Percentiles rank a stretch among this genome's conserved stretches.
phyloP scores from a whole-genome alignment of 2,797 vertebrate species.

The Sebastes glaucus region DNA sequence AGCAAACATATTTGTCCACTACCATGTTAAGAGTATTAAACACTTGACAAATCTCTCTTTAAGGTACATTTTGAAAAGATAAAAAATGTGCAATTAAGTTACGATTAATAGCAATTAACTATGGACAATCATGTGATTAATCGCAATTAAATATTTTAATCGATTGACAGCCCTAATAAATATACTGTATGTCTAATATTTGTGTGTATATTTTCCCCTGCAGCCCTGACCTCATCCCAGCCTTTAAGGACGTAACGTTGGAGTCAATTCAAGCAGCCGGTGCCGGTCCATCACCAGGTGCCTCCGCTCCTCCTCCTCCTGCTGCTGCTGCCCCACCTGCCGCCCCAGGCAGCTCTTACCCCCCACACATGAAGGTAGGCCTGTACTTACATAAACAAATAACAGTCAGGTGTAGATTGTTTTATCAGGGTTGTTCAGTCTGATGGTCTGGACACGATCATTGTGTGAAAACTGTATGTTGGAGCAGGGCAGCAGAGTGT shows the following conservation, averaged over 20 bases:
- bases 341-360: slow-evolving; percentile 92
- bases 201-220: not conserved
- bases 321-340: slow-evolving; percentile 57
- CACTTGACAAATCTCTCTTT: no score
- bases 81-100: no score
- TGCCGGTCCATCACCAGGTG: slow-evolving; percentile 69
- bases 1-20: no score
- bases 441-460: not conserved
- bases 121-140: no score
- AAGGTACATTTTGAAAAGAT: no score
- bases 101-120: no score
- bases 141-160: no score
- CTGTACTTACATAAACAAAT: not conserved
- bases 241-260: slow-evolving; percentile 91
- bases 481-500: not conserved
- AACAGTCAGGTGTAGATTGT: not conserved
- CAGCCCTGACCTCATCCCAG: slow-evolving; percentile 88
- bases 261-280: slow-evolving; percentile 80
- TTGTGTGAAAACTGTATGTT: not conserved
- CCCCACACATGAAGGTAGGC: slow-evolving; percentile 90
- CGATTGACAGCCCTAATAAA: no score
- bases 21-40: no score
- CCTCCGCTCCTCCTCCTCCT: slow-evolving; percentile 69
- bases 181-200: not conserved
- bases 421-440: not conserved